A percentile compares a stretch with the other conserved stretches of the same genome.
Conservation (phyloP, 2,797 vertebrate species). For the Apodemus agrarius region DNA sequence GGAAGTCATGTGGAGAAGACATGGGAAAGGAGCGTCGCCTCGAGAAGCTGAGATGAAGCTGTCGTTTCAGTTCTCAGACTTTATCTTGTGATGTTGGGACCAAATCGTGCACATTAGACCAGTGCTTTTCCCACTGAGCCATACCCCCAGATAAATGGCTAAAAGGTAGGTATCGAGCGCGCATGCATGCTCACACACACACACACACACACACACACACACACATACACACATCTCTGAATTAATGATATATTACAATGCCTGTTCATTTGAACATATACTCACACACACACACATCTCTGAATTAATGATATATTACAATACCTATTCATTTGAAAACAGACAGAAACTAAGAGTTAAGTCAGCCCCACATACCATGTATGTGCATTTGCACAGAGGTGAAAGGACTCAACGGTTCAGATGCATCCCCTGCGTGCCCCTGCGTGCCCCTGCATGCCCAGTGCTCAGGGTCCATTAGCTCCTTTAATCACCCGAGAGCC, state of each 20-base stretch:
- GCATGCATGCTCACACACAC: neutral
- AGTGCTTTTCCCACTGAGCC: neutral
- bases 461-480: neutral
- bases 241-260: slow-evolving; percentile 11
- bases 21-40: neutral
- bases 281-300: neutral
- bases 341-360: neutral
- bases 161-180: neutral
- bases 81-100: neutral
- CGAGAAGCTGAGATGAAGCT: neutral
- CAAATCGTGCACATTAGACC: neutral
- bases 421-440: neutral
- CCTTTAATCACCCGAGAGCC: slow-evolving; percentile 46
- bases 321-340: slow-evolving; percentile 29
- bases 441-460: neutral
- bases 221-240: slow-evolving; percentile 27
- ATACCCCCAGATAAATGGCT: neutral
- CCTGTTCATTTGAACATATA: neutral
- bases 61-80: neutral
- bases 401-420: slow-evolving; percentile 19
- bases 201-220: neutral
- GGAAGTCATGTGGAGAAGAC: neutral
- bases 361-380: neutral
- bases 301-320: slow-evolving; percentile 20
- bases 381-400: neutral